phyloP scores from a whole-genome alignment of 2,797 vertebrate species.

The Erithacus rubecula region DNA sequence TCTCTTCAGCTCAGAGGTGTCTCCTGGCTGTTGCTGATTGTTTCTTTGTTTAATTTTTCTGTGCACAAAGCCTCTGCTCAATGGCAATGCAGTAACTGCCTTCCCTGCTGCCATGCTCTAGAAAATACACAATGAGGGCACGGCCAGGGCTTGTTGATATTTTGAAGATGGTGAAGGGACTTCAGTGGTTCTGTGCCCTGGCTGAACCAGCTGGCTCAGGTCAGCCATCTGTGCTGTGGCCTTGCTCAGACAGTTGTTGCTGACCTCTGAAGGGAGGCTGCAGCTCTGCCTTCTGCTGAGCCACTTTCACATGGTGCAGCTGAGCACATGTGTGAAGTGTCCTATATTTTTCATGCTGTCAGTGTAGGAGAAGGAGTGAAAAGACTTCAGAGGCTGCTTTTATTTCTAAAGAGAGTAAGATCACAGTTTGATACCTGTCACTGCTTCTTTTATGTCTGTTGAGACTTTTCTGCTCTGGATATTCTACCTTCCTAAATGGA shows the following conservation, averaged over 20 bases:
- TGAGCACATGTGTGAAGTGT: background rate
- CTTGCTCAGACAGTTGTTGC: background rate
- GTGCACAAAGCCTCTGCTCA: background rate
- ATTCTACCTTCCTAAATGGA: background rate
- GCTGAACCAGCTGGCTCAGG: background rate
- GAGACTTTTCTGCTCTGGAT: background rate
- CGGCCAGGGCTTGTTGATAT: background rate
- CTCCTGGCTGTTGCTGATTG: background rate
- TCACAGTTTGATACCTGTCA: slow-evolving; percentile 20
- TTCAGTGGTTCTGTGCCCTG: background rate
- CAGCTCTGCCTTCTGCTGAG: background rate
- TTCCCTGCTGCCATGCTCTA: background rate
- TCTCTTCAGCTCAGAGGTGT: background rate
- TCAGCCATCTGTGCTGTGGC: background rate
- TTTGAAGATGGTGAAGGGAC: background rate
- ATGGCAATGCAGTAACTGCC: background rate
- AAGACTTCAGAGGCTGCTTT: slow-evolving; percentile 8
- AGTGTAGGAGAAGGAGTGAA: background rate
- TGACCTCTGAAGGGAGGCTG: background rate
- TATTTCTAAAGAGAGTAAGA: slow-evolving; percentile 8
- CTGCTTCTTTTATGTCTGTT: slow-evolving; percentile 26
- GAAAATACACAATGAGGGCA: accelerated
- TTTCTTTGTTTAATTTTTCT: background rate
- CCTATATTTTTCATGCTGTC: background rate
- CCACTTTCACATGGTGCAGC: accelerated